Base-by-base conservation (phyloP, 1,140 invertebrate genomes). In the Cyclargus thomasi region DNA sequence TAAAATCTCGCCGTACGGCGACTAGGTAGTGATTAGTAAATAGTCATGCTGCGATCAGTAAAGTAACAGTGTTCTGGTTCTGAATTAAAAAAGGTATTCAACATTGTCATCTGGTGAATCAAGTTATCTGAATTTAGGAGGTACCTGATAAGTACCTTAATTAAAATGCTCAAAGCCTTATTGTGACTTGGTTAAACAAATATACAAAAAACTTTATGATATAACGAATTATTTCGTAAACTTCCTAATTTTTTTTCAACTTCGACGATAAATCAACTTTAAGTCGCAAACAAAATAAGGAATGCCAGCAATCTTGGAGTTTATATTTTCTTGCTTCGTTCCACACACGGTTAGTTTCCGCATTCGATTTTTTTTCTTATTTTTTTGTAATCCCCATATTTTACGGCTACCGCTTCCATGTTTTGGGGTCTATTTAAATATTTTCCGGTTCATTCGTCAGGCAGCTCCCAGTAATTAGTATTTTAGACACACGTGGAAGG, bases 361-460 rank as follows among this genome's bases (percentile, higher is more conserved):
- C 81, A 69, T 74, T 65, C 68, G 66, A 70, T 66, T 88, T 85
- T 84, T 76, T 79, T 68, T 55, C 73, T 10, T 65, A 64, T 76
- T 78, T 82, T 85, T 85, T 74, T 78, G 75, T 70, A 73, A 80
- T 71, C 75, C 8, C 75, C 77, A 90, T 90, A 90, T 85, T 86
- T 90, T 85, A 86, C 77, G 78, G 72, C 75, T 78, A 75, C 73
- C 71, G 67, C 70, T 68, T 76, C 53, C 80, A 77, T 88, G 83
- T 86, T 90, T 80, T 82, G 75, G 73, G 81, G 87, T 86, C 81
- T 80, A 90, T 90, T 90, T 88, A 88, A 86, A 88, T 84, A 90
- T 90, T 90, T 90, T 90, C 85, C 81, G 84, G 74, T 83, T 71
- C 88, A 90, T 90, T 90, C 83, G 88, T 83, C 81, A 90, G 74